phyloP scores from a whole-genome alignment of 1,140 invertebrate species.

The Parasteatoda tepidariorum region DNA sequence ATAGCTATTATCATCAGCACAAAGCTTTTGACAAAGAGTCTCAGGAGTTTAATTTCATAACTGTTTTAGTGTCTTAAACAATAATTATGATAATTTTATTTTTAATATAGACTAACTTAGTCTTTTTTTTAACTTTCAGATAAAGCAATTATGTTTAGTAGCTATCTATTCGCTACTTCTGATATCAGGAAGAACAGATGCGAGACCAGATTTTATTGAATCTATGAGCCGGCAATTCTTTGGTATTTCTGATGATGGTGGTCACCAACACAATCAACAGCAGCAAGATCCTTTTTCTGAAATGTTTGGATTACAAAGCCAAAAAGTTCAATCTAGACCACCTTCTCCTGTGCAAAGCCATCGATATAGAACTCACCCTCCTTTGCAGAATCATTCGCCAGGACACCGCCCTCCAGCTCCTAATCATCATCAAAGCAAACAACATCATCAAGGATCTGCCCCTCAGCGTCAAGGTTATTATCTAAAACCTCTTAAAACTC shows the following conservation, averaged over 20 bases:
- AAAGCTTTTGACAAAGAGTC: too few species aligned
- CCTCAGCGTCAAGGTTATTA: constrained; percentile 47
- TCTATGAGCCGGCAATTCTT: constrained; percentile 50
- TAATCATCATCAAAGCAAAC: not conserved
- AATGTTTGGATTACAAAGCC: constrained; percentile 46
- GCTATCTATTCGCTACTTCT: too few species aligned
- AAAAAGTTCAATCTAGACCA: not conserved
- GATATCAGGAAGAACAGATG: not conserved
- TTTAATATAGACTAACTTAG: too few species aligned
- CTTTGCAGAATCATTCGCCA: not conserved
- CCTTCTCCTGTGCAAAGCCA: not conserved
- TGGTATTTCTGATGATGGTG: constrained; percentile 4
- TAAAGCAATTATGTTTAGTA: too few species aligned
- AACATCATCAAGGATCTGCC: not conserved
- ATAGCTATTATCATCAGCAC: too few species aligned
- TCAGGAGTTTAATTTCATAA: too few species aligned
- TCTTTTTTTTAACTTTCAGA: too few species aligned
- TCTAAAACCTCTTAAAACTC: not conserved
- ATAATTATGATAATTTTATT: too few species aligned
- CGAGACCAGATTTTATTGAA: constrained; percentile 34
- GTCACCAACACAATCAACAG: not conserved
- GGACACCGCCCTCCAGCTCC: not conserved
- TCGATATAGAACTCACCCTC: not conserved
- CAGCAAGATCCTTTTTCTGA: constrained; percentile 34
- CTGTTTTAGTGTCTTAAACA: too few species aligned